A percentile compares a stretch with the other conserved stretches of the same genome.
Conservation (phyloP, 37 sponge, comb jelly and placozoan species). For the Agelas oroides region DNA sequence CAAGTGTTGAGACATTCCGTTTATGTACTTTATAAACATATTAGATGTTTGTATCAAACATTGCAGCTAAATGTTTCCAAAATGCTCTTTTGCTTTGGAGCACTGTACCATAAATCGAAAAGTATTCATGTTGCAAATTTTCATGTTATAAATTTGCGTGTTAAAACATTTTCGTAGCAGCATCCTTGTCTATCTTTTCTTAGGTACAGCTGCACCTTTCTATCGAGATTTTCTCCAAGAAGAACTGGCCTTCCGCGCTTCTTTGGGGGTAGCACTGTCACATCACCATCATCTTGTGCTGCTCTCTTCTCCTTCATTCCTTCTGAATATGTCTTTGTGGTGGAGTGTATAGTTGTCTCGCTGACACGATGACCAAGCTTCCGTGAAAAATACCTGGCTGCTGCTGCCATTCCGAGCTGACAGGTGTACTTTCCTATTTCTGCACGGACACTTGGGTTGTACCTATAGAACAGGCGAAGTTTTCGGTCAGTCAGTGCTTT, state of each 20-base stretch:
- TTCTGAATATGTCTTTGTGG: background rate
- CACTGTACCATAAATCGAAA: too few relatives aligned
- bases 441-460: background rate
- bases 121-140: too few relatives aligned
- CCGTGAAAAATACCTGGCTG: slow-evolving; percentile 1
- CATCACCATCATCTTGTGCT: slow-evolving; percentile 15
- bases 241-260: slow-evolving; percentile 5
- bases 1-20: too few relatives aligned
- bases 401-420: slow-evolving; percentile 8
- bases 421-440: slow-evolving; percentile 13
- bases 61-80: too few relatives aligned
- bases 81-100: too few relatives aligned
- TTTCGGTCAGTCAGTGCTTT: too few relatives aligned
- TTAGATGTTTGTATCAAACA: too few relatives aligned
- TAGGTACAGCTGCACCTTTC: slow-evolving; percentile 49
- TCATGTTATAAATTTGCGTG: too few relatives aligned
- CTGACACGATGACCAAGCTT: background rate
- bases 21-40: too few relatives aligned
- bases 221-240: slow-evolving; percentile 1
- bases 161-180: too few relatives aligned
- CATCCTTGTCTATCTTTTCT: slow-evolving; percentile 46
- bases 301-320: slow-evolving; percentile 1
- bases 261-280: background rate
- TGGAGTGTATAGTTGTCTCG: slow-evolving; percentile 1
- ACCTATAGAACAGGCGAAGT: too few relatives aligned